A percentile compares a stretch with the other conserved stretches of the same genome.
Conservation (phyloP, 2,113 vertebrate species). For the Cryptomyrus ogoouensis region DNA sequence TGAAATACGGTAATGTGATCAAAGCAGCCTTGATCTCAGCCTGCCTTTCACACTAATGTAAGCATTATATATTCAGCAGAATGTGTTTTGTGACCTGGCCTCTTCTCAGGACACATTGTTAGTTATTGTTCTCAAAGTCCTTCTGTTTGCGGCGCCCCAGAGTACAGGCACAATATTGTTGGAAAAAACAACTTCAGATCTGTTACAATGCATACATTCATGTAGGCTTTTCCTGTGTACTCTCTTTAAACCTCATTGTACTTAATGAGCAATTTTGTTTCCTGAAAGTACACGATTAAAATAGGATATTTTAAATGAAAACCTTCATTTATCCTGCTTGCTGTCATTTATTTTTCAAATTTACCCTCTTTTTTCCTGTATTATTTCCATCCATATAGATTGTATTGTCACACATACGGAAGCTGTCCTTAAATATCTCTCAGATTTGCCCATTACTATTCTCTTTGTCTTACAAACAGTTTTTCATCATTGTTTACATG, state of each 20-base stretch:
- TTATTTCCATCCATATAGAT: background rate
- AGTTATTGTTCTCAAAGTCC: background rate
- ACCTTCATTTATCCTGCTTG: background rate
- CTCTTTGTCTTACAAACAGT: background rate
- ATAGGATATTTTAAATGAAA: background rate
- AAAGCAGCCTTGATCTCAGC: background rate
- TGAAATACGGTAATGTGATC: constrained; percentile 2
- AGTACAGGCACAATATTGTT: background rate
- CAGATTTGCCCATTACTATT: background rate
- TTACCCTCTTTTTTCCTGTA: background rate
- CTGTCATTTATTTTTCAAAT: background rate
- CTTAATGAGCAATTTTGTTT: background rate
- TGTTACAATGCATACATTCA: background rate
- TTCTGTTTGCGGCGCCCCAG: background rate
- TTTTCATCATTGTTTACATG: background rate
- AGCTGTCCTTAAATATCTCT: background rate
- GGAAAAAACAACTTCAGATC: background rate
- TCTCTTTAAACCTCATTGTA: background rate
- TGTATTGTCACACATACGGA: background rate
- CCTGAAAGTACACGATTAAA: background rate
- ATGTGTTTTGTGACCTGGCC: background rate
- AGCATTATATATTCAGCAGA: background rate
- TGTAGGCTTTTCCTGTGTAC: background rate
- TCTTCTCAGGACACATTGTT: background rate
- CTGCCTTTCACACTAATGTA: background rate